A percentile compares a stretch with the other conserved stretches of the same genome.
These are phyloP conservation scores for Zaprionus inermis DNA, from an alignment of 1,140 invertebrate species.

Conservation along the genomic window DNA sequence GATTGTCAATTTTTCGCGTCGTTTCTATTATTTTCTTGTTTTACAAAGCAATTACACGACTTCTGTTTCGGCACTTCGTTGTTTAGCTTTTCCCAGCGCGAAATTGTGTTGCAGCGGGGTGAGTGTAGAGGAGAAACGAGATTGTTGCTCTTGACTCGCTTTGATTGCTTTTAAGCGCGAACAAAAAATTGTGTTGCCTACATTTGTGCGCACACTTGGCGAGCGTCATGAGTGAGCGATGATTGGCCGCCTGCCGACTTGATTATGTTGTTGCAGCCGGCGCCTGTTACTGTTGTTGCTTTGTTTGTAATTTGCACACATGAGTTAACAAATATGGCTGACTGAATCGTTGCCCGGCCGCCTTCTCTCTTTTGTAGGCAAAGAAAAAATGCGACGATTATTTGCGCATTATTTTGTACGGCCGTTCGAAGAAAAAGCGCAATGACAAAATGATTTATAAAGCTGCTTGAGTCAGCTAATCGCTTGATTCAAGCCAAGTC, in stretches of 20 bases:
- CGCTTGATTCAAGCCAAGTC: neutral
- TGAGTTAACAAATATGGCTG: slow-evolving; percentile 55
- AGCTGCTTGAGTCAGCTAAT: neutral
- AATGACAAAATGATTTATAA: slow-evolving; percentile 8
- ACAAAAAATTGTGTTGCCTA: slow-evolving; percentile 45
- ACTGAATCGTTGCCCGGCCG: slow-evolving; percentile 3
- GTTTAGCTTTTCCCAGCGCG: slow-evolving; percentile 5
- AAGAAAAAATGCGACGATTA: slow-evolving; percentile 1
- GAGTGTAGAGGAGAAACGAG: neutral
- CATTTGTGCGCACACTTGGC: slow-evolving; percentile 18
- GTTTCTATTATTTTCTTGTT: slow-evolving; percentile 15
- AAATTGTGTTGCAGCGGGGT: neutral
- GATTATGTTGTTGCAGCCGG: slow-evolving; percentile 35
- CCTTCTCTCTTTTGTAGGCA: neutral
- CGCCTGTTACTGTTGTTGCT: slow-evolving; percentile 34
- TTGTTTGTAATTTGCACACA: slow-evolving; percentile 59
- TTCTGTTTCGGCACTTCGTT: slow-evolving; percentile 44
- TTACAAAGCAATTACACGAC: slow-evolving; percentile 59
- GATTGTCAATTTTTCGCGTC: slow-evolving; percentile 51
- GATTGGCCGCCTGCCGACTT: slow-evolving; percentile 27
- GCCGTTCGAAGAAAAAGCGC: neutral
- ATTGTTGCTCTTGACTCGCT: slow-evolving; percentile 52
- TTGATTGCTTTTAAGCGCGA: slow-evolving; percentile 67
- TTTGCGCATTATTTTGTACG: slow-evolving; percentile 8
- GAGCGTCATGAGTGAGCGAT: slow-evolving; percentile 21